phyloP scores from a whole-genome alignment of 2,113 vertebrate genomes.

The Acanthisitta chloris region DNA sequence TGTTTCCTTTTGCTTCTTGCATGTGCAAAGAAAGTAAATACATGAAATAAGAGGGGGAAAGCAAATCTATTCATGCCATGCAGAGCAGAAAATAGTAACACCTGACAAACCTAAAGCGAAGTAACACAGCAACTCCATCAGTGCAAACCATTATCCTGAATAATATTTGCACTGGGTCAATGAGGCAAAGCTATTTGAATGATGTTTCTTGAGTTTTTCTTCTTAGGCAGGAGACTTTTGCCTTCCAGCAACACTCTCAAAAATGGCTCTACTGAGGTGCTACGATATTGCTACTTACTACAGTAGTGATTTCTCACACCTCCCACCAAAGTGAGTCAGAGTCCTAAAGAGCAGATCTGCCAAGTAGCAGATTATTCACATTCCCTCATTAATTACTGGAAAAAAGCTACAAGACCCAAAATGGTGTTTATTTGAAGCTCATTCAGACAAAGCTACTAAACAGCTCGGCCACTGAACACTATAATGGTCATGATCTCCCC shows the following conservation, averaged over 20 bases:
- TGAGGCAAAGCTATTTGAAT: background rate
- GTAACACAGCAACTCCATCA: background rate
- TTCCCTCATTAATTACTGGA: slow-evolving; percentile 25
- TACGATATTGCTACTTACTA: background rate
- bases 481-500: background rate
- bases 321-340: slow-evolving; percentile 38
- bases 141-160: background rate
- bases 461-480: background rate
- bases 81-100: background rate
- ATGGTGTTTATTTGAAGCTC: background rate
- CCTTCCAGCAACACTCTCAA: background rate
- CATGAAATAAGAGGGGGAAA: background rate
- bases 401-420: background rate
- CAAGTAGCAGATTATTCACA: slow-evolving; percentile 23
- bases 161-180: background rate
- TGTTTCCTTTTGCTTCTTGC: background rate
- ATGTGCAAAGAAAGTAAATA: background rate
- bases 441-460: slow-evolving; percentile 1
- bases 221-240: background rate
- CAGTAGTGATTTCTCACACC: slow-evolving; percentile 26
- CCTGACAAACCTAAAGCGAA: background rate
- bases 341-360: background rate
- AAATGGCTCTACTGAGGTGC: background rate
- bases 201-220: background rate
- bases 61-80: background rate